phyloP scores from a whole-genome alignment of 1,140 invertebrate genomes.

The Drepana arcuata region DNA sequence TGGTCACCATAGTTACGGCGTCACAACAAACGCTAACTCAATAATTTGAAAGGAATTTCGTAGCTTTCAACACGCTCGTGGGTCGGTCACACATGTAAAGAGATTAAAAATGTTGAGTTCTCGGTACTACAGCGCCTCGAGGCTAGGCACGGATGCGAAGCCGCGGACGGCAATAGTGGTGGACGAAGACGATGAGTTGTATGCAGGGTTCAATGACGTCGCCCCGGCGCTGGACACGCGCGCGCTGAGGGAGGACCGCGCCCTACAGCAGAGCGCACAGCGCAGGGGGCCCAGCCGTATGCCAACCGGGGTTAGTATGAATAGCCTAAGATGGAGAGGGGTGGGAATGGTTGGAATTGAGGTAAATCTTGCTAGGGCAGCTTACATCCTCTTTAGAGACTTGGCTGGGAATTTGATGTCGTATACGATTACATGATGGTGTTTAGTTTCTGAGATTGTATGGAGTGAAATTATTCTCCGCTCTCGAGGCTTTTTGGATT shows the following conservation, averaged over 20 bases:
- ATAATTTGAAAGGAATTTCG: not conserved
- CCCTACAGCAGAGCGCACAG: conserved; percentile 53
- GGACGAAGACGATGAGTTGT: conserved; percentile 61
- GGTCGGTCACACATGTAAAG: too few relatives aligned
- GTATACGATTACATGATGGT: too few relatives aligned
- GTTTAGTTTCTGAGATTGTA: too few relatives aligned
- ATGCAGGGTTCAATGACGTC: conserved; percentile 62
- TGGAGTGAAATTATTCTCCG: too few relatives aligned
- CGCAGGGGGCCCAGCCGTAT: conserved; percentile 52
- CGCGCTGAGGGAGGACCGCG: conserved; percentile 50
- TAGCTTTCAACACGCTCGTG: too few relatives aligned
- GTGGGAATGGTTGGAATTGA: too few relatives aligned
- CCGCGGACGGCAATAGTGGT: conserved; percentile 41
- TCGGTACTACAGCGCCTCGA: conserved; percentile 38
- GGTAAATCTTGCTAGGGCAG: too few relatives aligned
- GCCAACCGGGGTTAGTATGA: conserved; percentile 47
- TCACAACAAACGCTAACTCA: conserved; percentile 45
- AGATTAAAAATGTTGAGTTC: conserved; percentile 40
- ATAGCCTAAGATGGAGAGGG: too few relatives aligned
- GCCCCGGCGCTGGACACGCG: conserved; percentile 58
- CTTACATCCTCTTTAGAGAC: too few relatives aligned
- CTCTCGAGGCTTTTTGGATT: too few relatives aligned
- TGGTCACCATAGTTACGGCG: conserved; percentile 53
- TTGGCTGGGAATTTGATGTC: too few relatives aligned
- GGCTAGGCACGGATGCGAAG: conserved; percentile 35